Base-by-base conservation (phyloP, 1,140 invertebrate genomes). In the Drosophila baimaii region DNA sequence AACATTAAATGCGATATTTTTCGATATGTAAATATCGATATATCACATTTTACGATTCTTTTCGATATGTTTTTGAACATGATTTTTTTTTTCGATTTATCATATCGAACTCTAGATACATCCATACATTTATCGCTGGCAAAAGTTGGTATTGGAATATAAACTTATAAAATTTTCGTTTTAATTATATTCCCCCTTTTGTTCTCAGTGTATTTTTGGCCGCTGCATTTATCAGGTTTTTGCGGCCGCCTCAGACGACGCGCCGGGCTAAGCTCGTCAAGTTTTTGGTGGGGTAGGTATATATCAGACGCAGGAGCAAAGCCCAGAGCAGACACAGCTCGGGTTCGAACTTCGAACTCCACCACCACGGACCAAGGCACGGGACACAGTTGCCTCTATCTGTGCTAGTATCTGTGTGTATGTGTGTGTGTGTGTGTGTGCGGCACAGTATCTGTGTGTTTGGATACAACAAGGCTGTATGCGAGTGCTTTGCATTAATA, bases 221-320 rank as follows among this genome's bases (percentile, higher is more conserved):
- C 49, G 44, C 46, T 71, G 66, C 49, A 71, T 74, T 74, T 71
- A 62, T 55, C 66, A 73, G 65, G 43, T 74, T 63, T 55, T 56
- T 75, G 56, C 41, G 51, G 43, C 47, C n/a, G 37, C 12, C 61
- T 56, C 35, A 54, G 49, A 54, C 64, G n/a, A 7, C 33, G 62
- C 64, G n/a, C 5, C 33, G 62, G 71, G 58, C 68, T 83, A 89
- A 89, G 84, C 84, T 89, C 64, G 84, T 89, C 84, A 89, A 89
- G 84, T 89, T 89, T 86, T 88, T 89, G 84, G 84, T 89, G 84
- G 84, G 84, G 84, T 89, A 89, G 84, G 84, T 81, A 70, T 51
- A 84, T 81, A 70, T 51, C 63, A 62, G 49, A 54, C 72, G 51
- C 51, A 21, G 51, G 51, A 64, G 68, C 61, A 76, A 57, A 74